Base-by-base conservation (phyloP, 2,888 invertebrate species). In the Himalopsyche anomala region DNA sequence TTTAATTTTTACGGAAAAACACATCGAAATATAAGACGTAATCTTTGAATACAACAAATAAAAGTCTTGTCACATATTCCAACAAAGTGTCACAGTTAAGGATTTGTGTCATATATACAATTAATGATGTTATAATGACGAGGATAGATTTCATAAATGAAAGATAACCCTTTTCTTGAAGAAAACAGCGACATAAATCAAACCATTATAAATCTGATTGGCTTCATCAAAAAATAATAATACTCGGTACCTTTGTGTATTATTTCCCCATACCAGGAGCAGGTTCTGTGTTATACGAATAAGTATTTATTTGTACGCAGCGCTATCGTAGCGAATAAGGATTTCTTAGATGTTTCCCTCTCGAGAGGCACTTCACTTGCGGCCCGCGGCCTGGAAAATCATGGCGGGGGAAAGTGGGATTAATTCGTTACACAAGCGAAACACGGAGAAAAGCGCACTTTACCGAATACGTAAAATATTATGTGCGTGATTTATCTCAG, bases 131-230 rank as follows among this genome's bases (percentile, higher is more conserved):
- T 62, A 38, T 74, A 38, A 38, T 74, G 74, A 74, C 36, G 74
- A 38, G 28, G 36, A 74, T 36, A 74, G 12, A 74, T 74, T 19
- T 9, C 74, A 6, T 12, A 28, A 28, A 69, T 36, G 36, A 74
- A 19, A 19, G 38, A 15, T 15, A 74, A 38, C 74, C 36, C 74
- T 12, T 74, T 74, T 36, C 9, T 74, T 5, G 36, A 5, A 74
- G 36, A 19, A 62, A 74, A 74, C 12, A 74, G 4, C 74, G 38
- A 74, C 38, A 74, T 5, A 74, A 74, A 74, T 74, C 74, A 74
- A 74, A 38, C 36, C 74, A 74, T 74, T 74, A 74, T 74, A 74
- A 74, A 74, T 15, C 19, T 74, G 74, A 74, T 74, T 74, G 38
- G 74, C 74, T 74, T 38, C 74, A 36, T 74, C 15, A 38, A 74